Base-by-base conservation (phyloP, 2,113 vertebrate species). In the Furnarius figulus region DNA sequence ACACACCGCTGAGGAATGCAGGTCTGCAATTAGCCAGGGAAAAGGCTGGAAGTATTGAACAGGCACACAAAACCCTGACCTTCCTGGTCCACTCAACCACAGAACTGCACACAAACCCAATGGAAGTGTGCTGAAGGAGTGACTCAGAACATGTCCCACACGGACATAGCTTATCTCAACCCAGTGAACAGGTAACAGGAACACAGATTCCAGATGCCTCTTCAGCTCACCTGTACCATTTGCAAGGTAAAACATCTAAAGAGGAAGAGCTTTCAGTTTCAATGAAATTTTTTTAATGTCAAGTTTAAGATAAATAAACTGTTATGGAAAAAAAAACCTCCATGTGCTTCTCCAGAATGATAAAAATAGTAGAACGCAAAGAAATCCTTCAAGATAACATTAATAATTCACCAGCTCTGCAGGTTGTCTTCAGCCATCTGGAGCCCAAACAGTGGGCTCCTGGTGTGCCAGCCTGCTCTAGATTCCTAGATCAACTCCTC, bases 401-500 rank as follows among this genome's bases (percentile, higher is more conserved):
- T 17, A 96, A 95, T 85, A 96, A 97, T 95, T 92, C 73, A 90
- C 21, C 66, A 75, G 37, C 89, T 89, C 94, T 80, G 91, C 92
- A 91, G 91, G 97, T 59, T 87, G 85, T 75, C 95, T 76, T 42
- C 91, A 95, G 91, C 91, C 93, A 90, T 73, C 74, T 95, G 97
- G 8, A 85, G 89, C 89, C 89, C 94, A 52, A 71, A 84, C 93
- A 79, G 93, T 66, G 17, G 14, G 55, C 2, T 74, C 92, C 73
- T 67, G 79, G 37, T 35, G 55, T 80, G 93, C 67, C 90, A 95
- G 95, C 70, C 79, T 18, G 35, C 14, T 23, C 85, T 16, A 37
- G 35, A 71, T 75, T 93, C 65, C 87, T 67, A 16, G 10, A 84
- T 25, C 82, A 31, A 0, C 90, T 95, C 73, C 61, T 90, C 73